Evolutionary conservation across 2,113 vertebrate species (phyloP).

Genomic region (Crotalus viridis): DNA sequence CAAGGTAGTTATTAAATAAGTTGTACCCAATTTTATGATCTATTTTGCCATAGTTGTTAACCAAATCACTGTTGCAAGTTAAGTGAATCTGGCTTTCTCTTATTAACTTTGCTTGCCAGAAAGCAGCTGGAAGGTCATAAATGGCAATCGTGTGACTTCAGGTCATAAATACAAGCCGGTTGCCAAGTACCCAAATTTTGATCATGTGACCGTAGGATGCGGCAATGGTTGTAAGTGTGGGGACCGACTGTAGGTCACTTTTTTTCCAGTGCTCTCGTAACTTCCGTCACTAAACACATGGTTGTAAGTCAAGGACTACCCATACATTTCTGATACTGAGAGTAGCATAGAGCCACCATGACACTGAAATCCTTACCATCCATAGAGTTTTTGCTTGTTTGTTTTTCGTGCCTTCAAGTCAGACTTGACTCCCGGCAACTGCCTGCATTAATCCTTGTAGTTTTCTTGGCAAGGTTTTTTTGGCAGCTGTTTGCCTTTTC

Average conservation of each 20-base stretch:
- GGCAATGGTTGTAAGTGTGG: background rate
- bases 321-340: background rate
- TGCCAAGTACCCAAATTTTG: background rate
- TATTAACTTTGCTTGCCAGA: background rate
- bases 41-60: background rate
- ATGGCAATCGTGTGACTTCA: background rate
- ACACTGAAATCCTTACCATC: background rate
- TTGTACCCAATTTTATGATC: background rate
- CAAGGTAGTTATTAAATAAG: background rate
- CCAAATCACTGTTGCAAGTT: background rate
- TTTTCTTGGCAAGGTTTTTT: background rate
- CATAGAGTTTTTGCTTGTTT: background rate
- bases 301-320: background rate
- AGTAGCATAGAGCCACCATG: background rate
- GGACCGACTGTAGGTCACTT: background rate
- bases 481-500: background rate
- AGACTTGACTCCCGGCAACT: background rate
- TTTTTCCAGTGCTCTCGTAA: background rate
- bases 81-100: background rate
- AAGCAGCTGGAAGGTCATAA: background rate
- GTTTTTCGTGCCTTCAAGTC: background rate
- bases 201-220: background rate
- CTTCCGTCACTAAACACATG: background rate
- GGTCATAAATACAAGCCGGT: too few relatives aligned
- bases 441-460: background rate